A percentile compares a stretch with the other conserved stretches of the same genome.
Conservation (phyloP, 2,888 invertebrate species). For the Lissocephala sabroskyi region DNA sequence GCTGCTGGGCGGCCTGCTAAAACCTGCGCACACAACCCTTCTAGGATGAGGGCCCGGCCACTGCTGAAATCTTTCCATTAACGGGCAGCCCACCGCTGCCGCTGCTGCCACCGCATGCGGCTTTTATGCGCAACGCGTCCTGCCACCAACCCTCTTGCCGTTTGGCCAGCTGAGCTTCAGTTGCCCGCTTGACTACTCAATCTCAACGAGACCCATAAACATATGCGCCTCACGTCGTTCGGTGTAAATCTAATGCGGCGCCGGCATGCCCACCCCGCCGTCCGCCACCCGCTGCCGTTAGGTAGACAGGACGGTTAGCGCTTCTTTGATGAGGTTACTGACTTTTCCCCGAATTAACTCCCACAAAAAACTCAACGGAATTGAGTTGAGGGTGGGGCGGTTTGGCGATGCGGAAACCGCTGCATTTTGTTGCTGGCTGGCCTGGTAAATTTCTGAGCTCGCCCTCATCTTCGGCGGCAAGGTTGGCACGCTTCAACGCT, state of each 20-base stretch:
- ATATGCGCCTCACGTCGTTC: slow-evolving; percentile 71
- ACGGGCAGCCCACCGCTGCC: slow-evolving; percentile 9
- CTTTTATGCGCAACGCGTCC: slow-evolving; percentile 65
- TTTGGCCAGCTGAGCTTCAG: slow-evolving; percentile 49
- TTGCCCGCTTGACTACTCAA: slow-evolving; percentile 34
- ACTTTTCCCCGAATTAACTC: slow-evolving; percentile 64
- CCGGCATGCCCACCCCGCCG: slow-evolving; percentile 2
- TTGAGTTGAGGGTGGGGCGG: slow-evolving; percentile 37
- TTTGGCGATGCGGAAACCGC: slow-evolving; percentile 66
- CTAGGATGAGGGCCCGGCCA: slow-evolving; percentile 38
- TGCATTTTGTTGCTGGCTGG: slow-evolving; percentile 66
- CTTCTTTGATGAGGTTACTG: slow-evolving; percentile 64
- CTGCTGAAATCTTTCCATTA: slow-evolving; percentile 25
- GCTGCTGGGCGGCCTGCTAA: slow-evolving; percentile 29
- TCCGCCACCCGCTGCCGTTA: slow-evolving; percentile 18
- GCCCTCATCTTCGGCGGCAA: no score
- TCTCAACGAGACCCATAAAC: slow-evolving; percentile 68
- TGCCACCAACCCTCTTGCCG: no score
- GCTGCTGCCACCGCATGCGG: slow-evolving; percentile 34
- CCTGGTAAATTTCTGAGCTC: no score
- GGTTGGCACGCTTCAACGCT: slow-evolving; percentile 72
- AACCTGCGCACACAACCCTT: slow-evolving; percentile 53
- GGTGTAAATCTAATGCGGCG: slow-evolving; percentile 70
- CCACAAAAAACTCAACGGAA: no score
- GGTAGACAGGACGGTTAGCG: no score